Evolutionary conservation across 2,113 vertebrate genomes (phyloP), one percentile per base, ranked within the genome.

Genomic region (Cyprinodon tularosa): DNA sequence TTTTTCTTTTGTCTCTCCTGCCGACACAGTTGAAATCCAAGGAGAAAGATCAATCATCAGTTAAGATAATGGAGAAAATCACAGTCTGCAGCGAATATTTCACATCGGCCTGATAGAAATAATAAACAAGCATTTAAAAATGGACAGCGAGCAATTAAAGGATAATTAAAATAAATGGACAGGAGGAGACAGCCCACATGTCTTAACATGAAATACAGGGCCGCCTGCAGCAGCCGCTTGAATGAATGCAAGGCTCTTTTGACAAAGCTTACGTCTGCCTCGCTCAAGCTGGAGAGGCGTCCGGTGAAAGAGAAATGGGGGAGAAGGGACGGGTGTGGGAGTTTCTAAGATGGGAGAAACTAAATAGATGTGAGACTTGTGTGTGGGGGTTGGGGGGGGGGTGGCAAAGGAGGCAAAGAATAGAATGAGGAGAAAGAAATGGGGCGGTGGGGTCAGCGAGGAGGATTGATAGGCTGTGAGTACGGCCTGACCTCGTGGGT

Each of bases 391-490:
- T 77, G 86, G 75, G 84, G 4, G 75, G 84, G 4, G 64, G 11
- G 15, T 47, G 82, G 84, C 67, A 71, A 82, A 77, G 71, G 79
- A 84, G 84, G 83, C 88, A 88, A 93, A 93, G 88, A 93, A 93
- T 90, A 83, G 88, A 87, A 62, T 69, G 76, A 72, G 74, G 87
- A 77, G 77, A 83, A 90, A 91, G 86, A 40, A 74, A 88, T 74
- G 86, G 84, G 92, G 89, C 38, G 80, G 89, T 40, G 10, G 91
- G 92, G 91, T 93, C 86, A 88, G 80, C 0, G 72, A n/a, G 68
- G 86, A 91, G 90, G 94, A 94, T 93, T 95, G 94, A 94, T 93
- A 93, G 90, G 76, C 84, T 85, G 91, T 89, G 92, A 94, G 93
- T 91, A 85, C 69, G 82, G 89, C 89, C 92, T 94, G 93, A 95